Evolutionary conservation across 2,113 vertebrate genomes (phyloP).

Genomic region (Sceloporus tristichus): DNA sequence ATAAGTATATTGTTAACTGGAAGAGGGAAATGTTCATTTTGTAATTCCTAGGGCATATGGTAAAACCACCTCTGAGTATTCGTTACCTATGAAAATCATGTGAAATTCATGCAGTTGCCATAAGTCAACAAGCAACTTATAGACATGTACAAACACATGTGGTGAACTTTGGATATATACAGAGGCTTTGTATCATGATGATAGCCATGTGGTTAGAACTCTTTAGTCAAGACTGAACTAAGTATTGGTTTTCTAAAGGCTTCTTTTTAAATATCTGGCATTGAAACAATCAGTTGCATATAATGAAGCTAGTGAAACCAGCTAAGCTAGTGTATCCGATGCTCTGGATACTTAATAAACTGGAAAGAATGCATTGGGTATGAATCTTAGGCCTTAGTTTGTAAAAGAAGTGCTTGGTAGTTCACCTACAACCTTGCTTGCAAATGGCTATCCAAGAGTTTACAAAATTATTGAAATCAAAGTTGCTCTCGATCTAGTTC

Average conservation of each 20-base stretch:
- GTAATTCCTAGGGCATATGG: no score
- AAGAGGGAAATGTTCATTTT: neutral
- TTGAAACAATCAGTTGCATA: neutral
- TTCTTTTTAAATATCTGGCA: constrained; percentile 10
- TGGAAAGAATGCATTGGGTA: neutral
- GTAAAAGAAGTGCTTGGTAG: neutral
- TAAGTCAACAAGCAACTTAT: no score
- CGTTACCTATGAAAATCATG: no score
- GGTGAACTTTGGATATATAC: neutral
- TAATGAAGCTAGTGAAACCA: neutral
- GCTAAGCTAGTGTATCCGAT: neutral
- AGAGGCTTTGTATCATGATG: neutral
- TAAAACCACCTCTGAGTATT: no score
- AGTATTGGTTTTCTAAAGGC: neutral
- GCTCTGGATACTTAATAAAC: constrained; percentile 3
- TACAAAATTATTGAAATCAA: neutral
- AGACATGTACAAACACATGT: no score
- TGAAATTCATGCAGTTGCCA: no score
- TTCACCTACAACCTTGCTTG: neutral
- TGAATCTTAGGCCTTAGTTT: neutral
- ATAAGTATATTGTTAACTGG: neutral
- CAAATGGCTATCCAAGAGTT: neutral
- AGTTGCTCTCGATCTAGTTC: neutral
- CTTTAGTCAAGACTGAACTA: constrained; percentile 33
- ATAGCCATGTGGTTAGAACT: neutral